Evolutionary conservation across 1,140 invertebrate species (phyloP).

Genomic region (Platyscapa corneri): DNA sequence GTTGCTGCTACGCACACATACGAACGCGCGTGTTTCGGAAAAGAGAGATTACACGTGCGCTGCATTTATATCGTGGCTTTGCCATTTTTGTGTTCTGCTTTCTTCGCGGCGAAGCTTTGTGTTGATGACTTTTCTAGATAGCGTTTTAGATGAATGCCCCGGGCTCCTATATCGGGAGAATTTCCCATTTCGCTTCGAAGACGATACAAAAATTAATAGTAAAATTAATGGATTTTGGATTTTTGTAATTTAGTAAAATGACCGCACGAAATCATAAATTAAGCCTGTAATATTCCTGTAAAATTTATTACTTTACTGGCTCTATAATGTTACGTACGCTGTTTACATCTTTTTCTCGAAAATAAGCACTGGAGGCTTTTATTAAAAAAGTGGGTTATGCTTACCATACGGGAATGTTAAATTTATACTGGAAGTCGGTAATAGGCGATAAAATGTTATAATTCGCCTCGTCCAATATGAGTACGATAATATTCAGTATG

Average conservation of each 20-base stretch:
- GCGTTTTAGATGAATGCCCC: not conserved
- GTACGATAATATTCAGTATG: not conserved
- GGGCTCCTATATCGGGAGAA: not conserved
- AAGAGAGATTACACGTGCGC: not conserved
- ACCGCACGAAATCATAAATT: slow-evolving; percentile 18
- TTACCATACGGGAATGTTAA: not conserved
- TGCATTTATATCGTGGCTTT: not conserved
- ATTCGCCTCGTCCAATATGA: not conserved
- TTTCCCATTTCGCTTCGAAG: not conserved
- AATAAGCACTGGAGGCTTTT: not conserved
- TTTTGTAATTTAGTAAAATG: not conserved
- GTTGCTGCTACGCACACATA: not conserved
- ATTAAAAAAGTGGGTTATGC: slow-evolving; percentile 3
- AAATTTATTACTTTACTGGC: not conserved
- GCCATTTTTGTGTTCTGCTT: not conserved
- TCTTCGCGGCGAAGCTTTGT: not conserved
- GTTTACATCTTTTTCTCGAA: not conserved
- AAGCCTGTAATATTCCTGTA: not conserved
- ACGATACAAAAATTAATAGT: not conserved
- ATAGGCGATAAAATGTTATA: not conserved
- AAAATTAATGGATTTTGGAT: not conserved
- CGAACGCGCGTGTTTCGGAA: not conserved
- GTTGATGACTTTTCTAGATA: not conserved
- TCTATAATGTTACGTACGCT: not conserved
- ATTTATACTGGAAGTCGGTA: not conserved